These are phyloP conservation scores for Pyrochroa serraticornis DNA, from an alignment of 2,888 invertebrate genomes.

Conservation along the genomic window DNA sequence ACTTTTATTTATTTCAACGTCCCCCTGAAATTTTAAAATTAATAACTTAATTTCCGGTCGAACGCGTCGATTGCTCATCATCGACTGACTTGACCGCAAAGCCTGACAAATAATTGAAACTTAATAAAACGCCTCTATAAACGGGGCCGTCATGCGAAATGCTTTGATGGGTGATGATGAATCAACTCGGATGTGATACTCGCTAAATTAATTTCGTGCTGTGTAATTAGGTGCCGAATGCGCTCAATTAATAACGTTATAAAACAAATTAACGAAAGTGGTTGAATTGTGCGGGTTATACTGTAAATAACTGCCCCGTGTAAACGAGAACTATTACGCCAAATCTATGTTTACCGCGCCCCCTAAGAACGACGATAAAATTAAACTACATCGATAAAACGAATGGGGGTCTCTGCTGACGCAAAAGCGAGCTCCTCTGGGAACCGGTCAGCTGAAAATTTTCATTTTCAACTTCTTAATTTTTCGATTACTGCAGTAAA, in stretches of 20 bases:
- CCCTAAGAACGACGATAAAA: slow-evolving; percentile 5
- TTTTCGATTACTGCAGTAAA: neutral
- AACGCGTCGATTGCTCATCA: neutral
- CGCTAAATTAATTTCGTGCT: slow-evolving; percentile 7
- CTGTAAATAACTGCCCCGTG: slow-evolving; percentile 13
- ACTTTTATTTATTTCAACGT: slow-evolving; percentile 8
- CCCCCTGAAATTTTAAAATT: neutral
- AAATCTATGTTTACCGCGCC: slow-evolving; percentile 13
- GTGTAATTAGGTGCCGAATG: slow-evolving; percentile 2
- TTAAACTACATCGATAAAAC: slow-evolving; percentile 9
- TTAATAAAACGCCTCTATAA: slow-evolving; percentile 7
- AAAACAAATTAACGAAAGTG: slow-evolving; percentile 16
- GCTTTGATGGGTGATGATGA: neutral
- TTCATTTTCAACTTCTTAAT: slow-evolving; percentile 2
- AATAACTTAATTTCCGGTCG: neutral
- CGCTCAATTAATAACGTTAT: slow-evolving; percentile 19
- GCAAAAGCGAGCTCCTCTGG: no score
- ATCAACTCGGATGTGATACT: neutral
- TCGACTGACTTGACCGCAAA: neutral
- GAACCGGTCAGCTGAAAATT: neutral
- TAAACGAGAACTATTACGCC: slow-evolving; percentile 11
- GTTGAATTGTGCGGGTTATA: neutral
- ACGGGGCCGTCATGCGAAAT: neutral
- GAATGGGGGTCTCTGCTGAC: neutral
- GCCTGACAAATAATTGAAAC: neutral